A percentile compares a stretch with the other conserved stretches of the same genome.
Evolutionary conservation across 2,888 invertebrate species (phyloP).

Genomic region (Drosophila peninsularis): DNA sequence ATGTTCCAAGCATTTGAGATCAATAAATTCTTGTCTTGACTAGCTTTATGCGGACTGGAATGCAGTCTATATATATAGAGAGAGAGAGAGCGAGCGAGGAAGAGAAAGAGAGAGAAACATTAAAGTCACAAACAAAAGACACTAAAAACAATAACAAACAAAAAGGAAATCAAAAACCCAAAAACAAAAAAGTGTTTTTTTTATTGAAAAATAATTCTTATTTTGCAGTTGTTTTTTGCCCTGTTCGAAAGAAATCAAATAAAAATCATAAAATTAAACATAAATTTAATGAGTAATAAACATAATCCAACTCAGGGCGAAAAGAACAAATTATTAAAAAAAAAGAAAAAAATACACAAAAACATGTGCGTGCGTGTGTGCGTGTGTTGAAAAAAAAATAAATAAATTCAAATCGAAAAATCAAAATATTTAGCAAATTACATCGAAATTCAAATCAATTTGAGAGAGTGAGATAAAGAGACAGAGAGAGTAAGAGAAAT

Average conservation of each 20-base stretch:
- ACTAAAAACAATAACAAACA: neutral
- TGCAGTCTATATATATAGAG: slow-evolving; percentile 4
- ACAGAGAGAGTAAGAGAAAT: slow-evolving; percentile 3
- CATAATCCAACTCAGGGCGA: slow-evolving; percentile 35
- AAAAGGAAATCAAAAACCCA: slow-evolving; percentile 9
- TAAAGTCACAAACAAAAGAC: slow-evolving; percentile 15
- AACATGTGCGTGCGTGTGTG: slow-evolving; percentile 19
- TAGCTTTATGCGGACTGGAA: slow-evolving; percentile 40
- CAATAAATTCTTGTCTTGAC: slow-evolving; percentile 51
- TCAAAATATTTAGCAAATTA: slow-evolving; percentile 16
- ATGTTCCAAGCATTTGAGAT: slow-evolving; percentile 53
- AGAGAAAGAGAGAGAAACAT: slow-evolving; percentile 29
- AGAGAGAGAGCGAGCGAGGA: neutral
- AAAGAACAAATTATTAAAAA: slow-evolving; percentile 24
- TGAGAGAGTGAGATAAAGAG: neutral
- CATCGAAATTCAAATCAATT: slow-evolving; percentile 14
- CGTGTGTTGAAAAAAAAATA: slow-evolving; percentile 17
- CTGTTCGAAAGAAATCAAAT: slow-evolving; percentile 64
- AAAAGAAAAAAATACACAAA: slow-evolving; percentile 10
- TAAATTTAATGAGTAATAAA: slow-evolving; percentile 65
- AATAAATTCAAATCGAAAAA: slow-evolving; percentile 31
- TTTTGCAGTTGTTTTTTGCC: slow-evolving; percentile 65
- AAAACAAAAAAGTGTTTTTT: slow-evolving; percentile 4
- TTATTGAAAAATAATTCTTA: slow-evolving; percentile 26
- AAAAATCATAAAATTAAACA: slow-evolving; percentile 69